Base-by-base conservation (phyloP, 2,888 invertebrate genomes). In the Pterostichus madidus region DNA sequence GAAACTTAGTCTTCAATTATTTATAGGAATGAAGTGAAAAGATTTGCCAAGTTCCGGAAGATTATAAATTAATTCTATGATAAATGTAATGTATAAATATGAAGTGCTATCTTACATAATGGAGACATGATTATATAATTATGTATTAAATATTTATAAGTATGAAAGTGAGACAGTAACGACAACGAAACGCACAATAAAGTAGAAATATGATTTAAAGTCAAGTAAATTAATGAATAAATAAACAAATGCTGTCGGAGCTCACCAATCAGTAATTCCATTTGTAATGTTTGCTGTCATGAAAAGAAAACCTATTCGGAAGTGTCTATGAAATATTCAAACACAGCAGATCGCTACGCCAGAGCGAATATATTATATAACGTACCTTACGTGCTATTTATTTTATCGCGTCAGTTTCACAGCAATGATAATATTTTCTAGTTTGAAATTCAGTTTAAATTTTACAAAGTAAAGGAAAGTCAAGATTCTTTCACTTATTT, bases 251-350 rank as follows among this genome's bases (percentile, higher is more conserved):
- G 10, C 10, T 49, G 11, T 13, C 2, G 49, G 11, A 49, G 49
- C 49, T 49, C 49, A 49, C 32, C 64, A 64, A 64, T 64, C 31
- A 32, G 64, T 64, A 64, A 64, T 64, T 64, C 64, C 35, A 64
- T 64, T 64, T 64, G 64, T 64, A 64, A 64, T 64, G 64, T 64
- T 64, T 64, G 31, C 64, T n/a, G n/a, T n/a, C 64, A 64, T 64
- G 35, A 64, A 56, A 64, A 64, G 68, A 71, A 71, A 71, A 17
- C 68, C 68, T 71, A 71, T 71, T 44, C 68, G 15, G 11, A 15
- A 44, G 44, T 44, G 44, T 71, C 44, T 71, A 71, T 71, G 68
- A 71, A 71, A 71, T 71, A 71, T 71, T 71, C 68, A 71, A 71
- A 64, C 64, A 64, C 44, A 71, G 44, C 11, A 44, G 68, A 44